phyloP scores from a whole-genome alignment of 2,888 invertebrate species.

The Amitus sp. region DNA sequence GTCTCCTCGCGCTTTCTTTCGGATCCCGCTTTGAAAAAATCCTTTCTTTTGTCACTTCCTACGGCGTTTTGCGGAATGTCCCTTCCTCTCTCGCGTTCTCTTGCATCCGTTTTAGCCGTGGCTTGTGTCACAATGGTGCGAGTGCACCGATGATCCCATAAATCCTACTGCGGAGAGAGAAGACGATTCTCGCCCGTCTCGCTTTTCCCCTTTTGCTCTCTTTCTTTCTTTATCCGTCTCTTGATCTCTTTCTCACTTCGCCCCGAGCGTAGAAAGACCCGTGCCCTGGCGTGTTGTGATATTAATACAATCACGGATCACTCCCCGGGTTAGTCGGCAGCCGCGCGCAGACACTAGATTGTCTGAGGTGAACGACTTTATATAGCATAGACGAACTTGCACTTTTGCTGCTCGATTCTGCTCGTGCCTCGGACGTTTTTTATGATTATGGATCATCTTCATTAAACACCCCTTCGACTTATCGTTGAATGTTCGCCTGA shows the following conservation, averaged over 20 bases:
- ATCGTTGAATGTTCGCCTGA: no score
- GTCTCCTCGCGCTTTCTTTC: conserved; percentile 15
- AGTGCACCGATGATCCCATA: conserved; percentile 57
- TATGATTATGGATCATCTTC: no score
- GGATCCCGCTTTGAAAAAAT: neutral
- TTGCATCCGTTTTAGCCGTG: conserved; percentile 38
- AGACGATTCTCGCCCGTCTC: conserved; percentile 37
- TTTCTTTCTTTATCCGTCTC: conserved; percentile 38
- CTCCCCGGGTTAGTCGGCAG: conserved; percentile 62
- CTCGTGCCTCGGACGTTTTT: no score
- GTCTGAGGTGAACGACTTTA: conserved; percentile 67
- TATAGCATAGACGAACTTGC: conserved; percentile 51
- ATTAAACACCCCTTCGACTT: no score
- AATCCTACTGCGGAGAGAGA: conserved; percentile 45
- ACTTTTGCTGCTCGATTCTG: conserved; percentile 43
- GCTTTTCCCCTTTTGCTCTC: conserved; percentile 36
- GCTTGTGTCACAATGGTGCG: conserved; percentile 41
- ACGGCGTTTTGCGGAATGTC: conserved; percentile 4
- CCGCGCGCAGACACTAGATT: conserved; percentile 65
- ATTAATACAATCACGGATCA: conserved; percentile 67
- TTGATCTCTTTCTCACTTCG: conserved; percentile 37
- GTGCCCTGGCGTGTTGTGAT: conserved; percentile 60
- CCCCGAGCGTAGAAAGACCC: conserved; percentile 30
- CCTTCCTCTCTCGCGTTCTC: conserved; percentile 4
- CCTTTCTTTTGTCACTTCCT: neutral